Percentiles rank a stretch among this genome's conserved stretches.
Conservation (phyloP, 2,888 invertebrate species). For the Empis stercorea region DNA sequence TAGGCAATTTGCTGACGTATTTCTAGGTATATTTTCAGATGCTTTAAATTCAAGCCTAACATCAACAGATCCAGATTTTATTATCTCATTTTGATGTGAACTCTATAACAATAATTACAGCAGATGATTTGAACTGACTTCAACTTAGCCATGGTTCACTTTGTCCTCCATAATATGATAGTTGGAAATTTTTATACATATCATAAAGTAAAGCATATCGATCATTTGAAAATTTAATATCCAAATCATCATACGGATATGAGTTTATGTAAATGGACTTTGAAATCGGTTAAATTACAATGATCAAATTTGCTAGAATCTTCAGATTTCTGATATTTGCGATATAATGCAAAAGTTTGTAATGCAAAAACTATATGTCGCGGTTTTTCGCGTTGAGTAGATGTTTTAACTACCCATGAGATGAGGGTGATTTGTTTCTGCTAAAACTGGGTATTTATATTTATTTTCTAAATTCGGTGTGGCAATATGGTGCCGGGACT, state of each 20-base stretch:
- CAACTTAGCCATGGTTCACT: conserved; percentile 10
- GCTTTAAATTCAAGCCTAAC: conserved; percentile 19
- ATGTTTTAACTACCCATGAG: no score
- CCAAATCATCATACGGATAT: background rate
- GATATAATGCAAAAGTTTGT: no score
- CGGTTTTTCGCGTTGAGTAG: no score
- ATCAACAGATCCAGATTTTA: conserved; percentile 18
- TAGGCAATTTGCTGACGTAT: conserved; percentile 16
- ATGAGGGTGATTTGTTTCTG: no score
- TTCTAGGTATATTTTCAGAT: conserved; percentile 13
- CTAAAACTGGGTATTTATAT: no score
- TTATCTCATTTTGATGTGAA: conserved; percentile 17
- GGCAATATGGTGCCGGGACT: no score
- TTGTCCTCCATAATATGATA: conserved; percentile 12
- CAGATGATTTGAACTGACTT: conserved; percentile 11
- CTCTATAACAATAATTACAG: conserved; percentile 20
- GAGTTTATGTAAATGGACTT: no score
- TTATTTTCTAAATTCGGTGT: no score
- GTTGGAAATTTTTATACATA: conserved; percentile 17
- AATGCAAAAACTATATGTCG: no score
- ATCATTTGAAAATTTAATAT: background rate
- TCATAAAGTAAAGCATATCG: background rate
- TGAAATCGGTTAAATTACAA: no score
- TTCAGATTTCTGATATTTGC: no score
- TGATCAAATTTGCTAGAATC: no score